Evolutionary conservation across 2,888 invertebrate species (phyloP).

Genomic region (Empis livida): DNA sequence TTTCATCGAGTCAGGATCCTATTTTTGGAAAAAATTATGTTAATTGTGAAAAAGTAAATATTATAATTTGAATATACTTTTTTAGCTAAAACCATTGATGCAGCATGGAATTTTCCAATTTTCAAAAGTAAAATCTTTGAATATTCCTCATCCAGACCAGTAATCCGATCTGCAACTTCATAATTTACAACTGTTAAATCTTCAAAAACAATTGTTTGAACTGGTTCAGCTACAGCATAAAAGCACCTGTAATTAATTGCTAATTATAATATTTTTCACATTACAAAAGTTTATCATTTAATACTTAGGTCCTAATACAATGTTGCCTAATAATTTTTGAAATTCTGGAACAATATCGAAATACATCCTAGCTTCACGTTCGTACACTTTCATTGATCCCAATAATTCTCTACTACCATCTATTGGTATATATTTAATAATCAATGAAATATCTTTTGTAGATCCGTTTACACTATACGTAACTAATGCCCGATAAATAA

Average conservation of each 20-base stretch:
- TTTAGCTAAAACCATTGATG: conserved; percentile 40
- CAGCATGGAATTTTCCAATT: conserved; percentile 43
- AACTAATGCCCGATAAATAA: conserved; percentile 11
- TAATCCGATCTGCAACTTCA: conserved; percentile 39
- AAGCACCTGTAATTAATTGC: conserved; percentile 20
- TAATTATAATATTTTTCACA: too few species aligned
- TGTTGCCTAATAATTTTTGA: not conserved
- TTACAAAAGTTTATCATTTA: too few species aligned
- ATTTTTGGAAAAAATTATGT: not conserved
- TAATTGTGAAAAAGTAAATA: too few species aligned
- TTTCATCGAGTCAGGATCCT: not conserved
- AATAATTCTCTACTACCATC: conserved; percentile 11
- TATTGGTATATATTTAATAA: conserved; percentile 11
- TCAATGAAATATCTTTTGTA: conserved; percentile 7
- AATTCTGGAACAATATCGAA: not conserved
- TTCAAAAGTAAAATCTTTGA: conserved; percentile 38
- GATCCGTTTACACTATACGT: conserved; percentile 1
- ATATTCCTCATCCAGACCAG: conserved; percentile 43
- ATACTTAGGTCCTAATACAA: not conserved
- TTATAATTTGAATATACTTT: conserved; percentile 31
- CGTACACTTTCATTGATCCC: conserved; percentile 13
- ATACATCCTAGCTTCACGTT: not conserved
- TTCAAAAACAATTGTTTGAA: conserved; percentile 31
- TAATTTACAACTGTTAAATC: conserved; percentile 40
- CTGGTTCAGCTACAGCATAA: conserved; percentile 27